These are phyloP conservation scores for Anagrus nilaparvatae DNA, from an alignment of 1,140 invertebrate genomes.

Conservation along the genomic window DNA sequence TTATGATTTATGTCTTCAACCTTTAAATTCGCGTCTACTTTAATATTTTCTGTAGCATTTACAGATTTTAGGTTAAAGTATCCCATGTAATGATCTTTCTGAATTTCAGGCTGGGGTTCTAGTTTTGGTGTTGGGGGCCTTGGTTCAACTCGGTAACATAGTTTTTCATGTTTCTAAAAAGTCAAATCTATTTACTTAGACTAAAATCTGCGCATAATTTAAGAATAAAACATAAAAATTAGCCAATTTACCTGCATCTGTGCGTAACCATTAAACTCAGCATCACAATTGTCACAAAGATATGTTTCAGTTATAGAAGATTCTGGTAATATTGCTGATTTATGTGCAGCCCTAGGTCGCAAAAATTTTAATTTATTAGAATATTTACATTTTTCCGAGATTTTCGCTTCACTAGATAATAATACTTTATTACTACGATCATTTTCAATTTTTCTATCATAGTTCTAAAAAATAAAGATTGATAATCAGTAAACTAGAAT, in stretches of 20 bases:
- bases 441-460: conserved; percentile 34
- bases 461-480: conserved; percentile 33
- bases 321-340: conserved; percentile 35
- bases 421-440: conserved; percentile 31
- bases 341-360: conserved; percentile 11
- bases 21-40: background rate
- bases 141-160: conserved; percentile 30
- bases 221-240: too few relatives aligned
- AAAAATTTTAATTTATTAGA: conserved; percentile 27
- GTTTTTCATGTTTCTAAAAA: conserved; percentile 45
- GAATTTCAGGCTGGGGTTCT: conserved; percentile 22
- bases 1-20: conserved; percentile 18
- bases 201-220: too few relatives aligned
- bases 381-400: too few relatives aligned
- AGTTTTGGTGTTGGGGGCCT: conserved; percentile 30
- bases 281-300: conserved; percentile 64
- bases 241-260: conserved; percentile 48
- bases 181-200: background rate
- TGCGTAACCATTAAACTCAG: conserved; percentile 44
- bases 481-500: too few relatives aligned
- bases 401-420: conserved; percentile 22
- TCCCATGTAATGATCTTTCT: conserved; percentile 35
- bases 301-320: conserved; percentile 53
- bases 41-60: conserved; percentile 12
- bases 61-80: conserved; percentile 32